Percentiles rank a stretch among this genome's conserved stretches.
These are phyloP conservation scores for Acrossocheilus wenchowensis DNA, from an alignment of 2,797 vertebrate genomes.

Conservation along the genomic window DNA sequence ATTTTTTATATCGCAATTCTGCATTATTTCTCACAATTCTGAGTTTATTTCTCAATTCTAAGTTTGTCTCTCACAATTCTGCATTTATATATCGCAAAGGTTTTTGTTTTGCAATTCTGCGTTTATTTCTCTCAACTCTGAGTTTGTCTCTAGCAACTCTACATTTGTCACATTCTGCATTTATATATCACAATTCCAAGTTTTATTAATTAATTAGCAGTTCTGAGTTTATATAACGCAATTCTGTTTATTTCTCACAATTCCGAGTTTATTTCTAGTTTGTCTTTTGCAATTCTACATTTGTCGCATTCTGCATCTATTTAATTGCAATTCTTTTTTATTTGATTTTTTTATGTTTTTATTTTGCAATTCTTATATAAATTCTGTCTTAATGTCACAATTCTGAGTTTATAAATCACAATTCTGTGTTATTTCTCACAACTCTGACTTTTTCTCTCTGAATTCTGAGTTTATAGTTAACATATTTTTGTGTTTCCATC, in stretches of 20 bases:
- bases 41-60: no score
- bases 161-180: no score
- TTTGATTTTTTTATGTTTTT: not conserved
- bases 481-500: not conserved
- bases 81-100: not conserved
- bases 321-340: not conserved
- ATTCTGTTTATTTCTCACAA: not conserved
- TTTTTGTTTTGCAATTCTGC: not conserved
- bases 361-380: no score
- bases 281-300: not conserved
- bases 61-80: not conserved
- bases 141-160: not conserved
- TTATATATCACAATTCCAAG: no score
- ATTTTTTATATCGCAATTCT: no score
- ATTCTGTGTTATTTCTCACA: not conserved
- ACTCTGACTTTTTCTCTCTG: not conserved
- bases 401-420: not conserved
- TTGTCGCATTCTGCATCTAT: not conserved
- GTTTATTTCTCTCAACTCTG: not conserved
- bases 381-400: not conserved
- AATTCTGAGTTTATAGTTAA: not conserved
- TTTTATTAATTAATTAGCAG: no score
- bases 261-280: not conserved
- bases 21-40: no score
- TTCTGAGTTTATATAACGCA: no score